Conservation (phyloP, 1,140 invertebrate genomes). For the Brachionus koreanus region DNA sequence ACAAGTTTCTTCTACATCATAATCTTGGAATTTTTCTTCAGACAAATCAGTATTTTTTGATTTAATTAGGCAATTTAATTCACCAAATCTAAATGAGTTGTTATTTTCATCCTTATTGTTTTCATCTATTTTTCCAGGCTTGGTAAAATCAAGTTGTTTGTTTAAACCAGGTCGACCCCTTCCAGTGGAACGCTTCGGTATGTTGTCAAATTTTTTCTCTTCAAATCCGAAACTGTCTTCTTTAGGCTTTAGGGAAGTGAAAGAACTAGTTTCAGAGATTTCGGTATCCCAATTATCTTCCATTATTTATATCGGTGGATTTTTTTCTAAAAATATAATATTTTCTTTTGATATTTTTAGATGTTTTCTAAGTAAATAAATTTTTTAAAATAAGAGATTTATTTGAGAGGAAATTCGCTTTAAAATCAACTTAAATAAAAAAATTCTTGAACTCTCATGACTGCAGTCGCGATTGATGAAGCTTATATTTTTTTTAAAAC, state of each 20-base stretch:
- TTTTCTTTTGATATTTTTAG: background rate
- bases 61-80: background rate
- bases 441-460: background rate
- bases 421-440: background rate
- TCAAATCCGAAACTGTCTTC: background rate
- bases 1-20: background rate
- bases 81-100: background rate
- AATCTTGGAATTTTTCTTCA: background rate
- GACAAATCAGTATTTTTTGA: background rate
- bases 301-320: conserved; percentile 12
- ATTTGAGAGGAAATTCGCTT: background rate
- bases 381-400: background rate
- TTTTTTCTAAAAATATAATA: background rate
- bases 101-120: background rate
- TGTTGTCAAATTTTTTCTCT: background rate
- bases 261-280: background rate
- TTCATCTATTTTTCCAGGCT: background rate
- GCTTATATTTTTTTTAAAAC: background rate
- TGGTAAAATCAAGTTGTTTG: background rate
- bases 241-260: background rate
- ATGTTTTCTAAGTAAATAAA: too few species aligned
- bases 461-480: background rate
- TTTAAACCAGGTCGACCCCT: background rate
- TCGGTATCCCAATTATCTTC: conserved; percentile 25
- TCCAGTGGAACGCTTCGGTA: background rate